Evolutionary conservation across 1,140 invertebrate species (phyloP), one percentile per base, ranked within the genome.

Genomic region (Drosophila erecta): DNA sequence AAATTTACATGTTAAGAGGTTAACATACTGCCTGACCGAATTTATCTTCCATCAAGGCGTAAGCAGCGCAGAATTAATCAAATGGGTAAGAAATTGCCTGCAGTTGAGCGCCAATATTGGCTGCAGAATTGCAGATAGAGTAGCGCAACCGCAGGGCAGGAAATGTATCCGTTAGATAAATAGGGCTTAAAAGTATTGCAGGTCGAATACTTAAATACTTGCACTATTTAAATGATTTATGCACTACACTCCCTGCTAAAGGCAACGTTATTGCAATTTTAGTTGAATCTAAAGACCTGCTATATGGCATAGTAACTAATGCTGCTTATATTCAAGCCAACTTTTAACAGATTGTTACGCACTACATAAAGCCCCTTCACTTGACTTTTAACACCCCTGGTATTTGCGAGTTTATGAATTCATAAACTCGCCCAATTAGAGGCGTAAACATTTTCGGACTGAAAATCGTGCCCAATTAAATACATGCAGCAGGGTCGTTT

Each of bases 401-500:
- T 37, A 55, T 74, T 49, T 49, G 46, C 10, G 43, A n/a, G 55
- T 15, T 79, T 79, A 47, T 33, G 55, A 80, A 49, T 66, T 41
- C 53, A 47, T 57, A 75, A 74, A 73, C 46, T 66, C 61, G 62
- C 11, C 59, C 60, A 86, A 86, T 86, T 79, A 30, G 65, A 47
- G 57, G 59, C 57, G 77, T 87, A 79, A 87, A 83, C 53, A 75
- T 78, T 74, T 81, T 41, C 46, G 51, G 41, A 1, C 27, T 22
- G 6, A 50, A 60, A 60, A 66, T 75, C 83, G 81, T 86, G 83
- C 17, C 40, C 79, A 81, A 87, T 85, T 87, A 44, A 51, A 51
- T 56, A 14, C 24, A 33, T n/a, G 27, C 40, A 49, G 30, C 24
- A 24, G 24, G 22, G 10, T 40, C 14, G 15, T 24, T 24, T 41